Evolutionary conservation across 2,797 vertebrate genomes (phyloP).

Genomic region (Liparis tanakae): DNA sequence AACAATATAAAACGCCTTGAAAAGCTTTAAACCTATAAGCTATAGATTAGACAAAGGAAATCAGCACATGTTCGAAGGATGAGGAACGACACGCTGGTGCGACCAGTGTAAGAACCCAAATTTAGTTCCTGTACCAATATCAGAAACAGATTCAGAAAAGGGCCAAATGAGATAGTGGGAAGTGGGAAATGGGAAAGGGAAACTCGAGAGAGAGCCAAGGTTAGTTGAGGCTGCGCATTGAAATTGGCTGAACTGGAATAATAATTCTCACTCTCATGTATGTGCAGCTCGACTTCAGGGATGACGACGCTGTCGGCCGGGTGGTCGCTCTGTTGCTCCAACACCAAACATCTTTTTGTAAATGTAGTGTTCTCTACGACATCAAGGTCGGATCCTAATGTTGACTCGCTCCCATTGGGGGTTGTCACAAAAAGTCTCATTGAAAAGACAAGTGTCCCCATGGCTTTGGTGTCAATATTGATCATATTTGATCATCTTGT

Average conservation of each 20-base stretch:
- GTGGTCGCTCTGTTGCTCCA: not conserved
- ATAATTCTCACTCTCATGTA: not conserved
- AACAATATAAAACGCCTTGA: not conserved
- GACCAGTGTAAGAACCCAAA: not conserved
- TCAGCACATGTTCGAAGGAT: not conserved
- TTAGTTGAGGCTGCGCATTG: not conserved
- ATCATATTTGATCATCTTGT: not conserved
- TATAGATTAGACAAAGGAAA: no score
- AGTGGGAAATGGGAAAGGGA: no score
- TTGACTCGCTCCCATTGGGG: no score
- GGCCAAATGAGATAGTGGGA: not conserved
- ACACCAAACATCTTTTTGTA: not conserved
- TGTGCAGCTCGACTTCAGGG: not conserved
- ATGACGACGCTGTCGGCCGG: not conserved
- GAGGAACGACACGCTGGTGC: not conserved
- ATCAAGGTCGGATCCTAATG: not conserved
- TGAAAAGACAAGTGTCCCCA: not conserved
- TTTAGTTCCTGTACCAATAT: not conserved
- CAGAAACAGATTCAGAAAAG: not conserved
- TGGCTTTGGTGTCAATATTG: not conserved
- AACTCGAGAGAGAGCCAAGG: not conserved
- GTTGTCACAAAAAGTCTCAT: no score
- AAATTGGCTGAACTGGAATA: not conserved
- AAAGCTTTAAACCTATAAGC: not conserved
- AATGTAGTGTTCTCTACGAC: not conserved